phyloP scores from a whole-genome alignment of 2,113 vertebrate genomes.

The Rhinichthys klamathensis region DNA sequence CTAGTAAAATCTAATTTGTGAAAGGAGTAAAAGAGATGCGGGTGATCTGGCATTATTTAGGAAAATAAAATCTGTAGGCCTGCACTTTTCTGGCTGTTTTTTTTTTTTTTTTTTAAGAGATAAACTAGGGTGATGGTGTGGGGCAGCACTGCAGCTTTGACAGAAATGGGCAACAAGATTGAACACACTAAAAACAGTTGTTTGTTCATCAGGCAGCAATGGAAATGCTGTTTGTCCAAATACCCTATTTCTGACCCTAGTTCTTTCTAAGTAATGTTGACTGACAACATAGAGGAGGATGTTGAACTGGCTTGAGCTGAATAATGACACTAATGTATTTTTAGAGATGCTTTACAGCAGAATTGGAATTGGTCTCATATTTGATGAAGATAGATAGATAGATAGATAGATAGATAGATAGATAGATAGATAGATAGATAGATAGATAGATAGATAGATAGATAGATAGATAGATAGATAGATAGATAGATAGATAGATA shows the following conservation, averaged over 20 bases:
- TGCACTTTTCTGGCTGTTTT: background rate
- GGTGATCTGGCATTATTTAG: background rate
- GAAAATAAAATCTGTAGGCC: background rate
- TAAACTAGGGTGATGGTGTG: background rate
- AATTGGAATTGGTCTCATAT: no score
- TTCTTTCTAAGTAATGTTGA: background rate
- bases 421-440: no score
- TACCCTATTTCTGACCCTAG: background rate
- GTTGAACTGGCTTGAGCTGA: no score
- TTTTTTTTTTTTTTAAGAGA: background rate
- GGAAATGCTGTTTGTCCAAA: background rate
- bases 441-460: no score
- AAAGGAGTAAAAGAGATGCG: background rate
- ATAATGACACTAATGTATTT: background rate
- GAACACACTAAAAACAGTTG: background rate
- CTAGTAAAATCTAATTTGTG: background rate
- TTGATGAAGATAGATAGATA: no score
- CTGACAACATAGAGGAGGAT: background rate
- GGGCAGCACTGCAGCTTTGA: background rate
- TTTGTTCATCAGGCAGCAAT: background rate
- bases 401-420: no score
- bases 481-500: no score
- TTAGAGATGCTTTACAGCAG: background rate
- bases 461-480: no score
- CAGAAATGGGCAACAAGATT: background rate